Evolutionary conservation across 2,113 vertebrate species (phyloP), one percentile per base, ranked within the genome.

Genomic region (Daboia siamensis): DNA sequence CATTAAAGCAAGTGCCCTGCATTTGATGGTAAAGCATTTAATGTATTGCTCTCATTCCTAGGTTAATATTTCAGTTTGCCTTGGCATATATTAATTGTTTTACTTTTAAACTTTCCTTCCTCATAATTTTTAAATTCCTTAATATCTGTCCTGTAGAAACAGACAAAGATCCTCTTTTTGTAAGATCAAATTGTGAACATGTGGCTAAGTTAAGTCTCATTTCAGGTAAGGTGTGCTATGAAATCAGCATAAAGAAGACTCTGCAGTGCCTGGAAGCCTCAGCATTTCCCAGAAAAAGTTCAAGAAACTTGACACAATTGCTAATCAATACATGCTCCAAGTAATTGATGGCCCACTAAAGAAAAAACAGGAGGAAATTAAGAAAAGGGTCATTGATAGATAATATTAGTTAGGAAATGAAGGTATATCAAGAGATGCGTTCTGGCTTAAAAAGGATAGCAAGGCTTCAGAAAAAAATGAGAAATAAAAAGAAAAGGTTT

Each of bases 241-340:
- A 96, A 95, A 96, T 97, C 94, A 95, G 94, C 96, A 92, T 8
- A 1, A 74, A 88, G 94, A 92, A 96, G 93, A 92, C 93, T 96
- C 92, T 93, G 93, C 95, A 94, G 94, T 96, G 94, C 93, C 93
- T 69, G 15, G 94, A 95, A 96, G 44, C 87, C 33, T 54, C 39
- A 26, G 56, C 80, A 90, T 95, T 96, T 96, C 95, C 95, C 96
- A 95, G 95, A 94, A 95, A 69, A 93, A 90, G 95, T 94, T 69
- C 92, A 93, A 94, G 94, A 95, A 96, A 94, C 92, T 93, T 94
- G 95, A 95, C 96, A 97, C 96, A 95, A 96, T 96, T 96, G 91
- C 96, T 24, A 51, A 97, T 97, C 96, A 96, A 96, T 97, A 97
- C 64, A 89, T 80, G 96, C 93, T 96, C 93, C 93, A 96, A 94